Evolutionary conservation across 2,797 vertebrate genomes (phyloP).

Genomic region (Chromis chromis): DNA sequence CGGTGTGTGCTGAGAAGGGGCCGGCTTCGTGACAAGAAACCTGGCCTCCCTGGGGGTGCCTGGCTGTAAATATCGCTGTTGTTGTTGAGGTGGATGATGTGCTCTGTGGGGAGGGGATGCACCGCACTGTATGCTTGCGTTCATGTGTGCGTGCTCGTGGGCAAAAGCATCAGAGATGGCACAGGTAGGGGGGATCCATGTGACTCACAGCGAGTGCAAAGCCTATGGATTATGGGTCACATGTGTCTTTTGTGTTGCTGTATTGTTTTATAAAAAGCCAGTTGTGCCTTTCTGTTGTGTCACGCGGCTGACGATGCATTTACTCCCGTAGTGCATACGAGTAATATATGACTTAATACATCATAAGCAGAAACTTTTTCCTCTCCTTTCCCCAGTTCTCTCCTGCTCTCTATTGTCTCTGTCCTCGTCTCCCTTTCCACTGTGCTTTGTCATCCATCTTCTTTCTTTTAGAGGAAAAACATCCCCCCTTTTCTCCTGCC

Average conservation of each 20-base stretch:
- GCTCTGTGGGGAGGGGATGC: constrained; percentile 58
- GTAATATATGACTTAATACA: constrained; percentile 42
- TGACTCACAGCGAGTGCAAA: constrained; percentile 54
- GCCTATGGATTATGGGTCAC: constrained; percentile 56
- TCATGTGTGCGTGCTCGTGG: constrained; percentile 27
- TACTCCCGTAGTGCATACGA: constrained; percentile 1
- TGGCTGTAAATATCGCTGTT: constrained; percentile 72
- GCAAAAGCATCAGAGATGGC: constrained; percentile 39
- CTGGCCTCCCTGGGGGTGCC: constrained; percentile 36
- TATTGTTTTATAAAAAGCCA: background rate
- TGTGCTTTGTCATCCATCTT: constrained; percentile 66
- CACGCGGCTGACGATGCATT: constrained; percentile 29
- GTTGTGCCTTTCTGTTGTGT: background rate
- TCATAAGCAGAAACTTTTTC: constrained; percentile 34
- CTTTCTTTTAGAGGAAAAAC: constrained; percentile 63
- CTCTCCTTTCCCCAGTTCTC: constrained; percentile 16
- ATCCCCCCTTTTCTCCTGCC: constrained; percentile 64
- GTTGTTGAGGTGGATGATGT: constrained; percentile 65
- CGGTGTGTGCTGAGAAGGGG: constrained; percentile 44
- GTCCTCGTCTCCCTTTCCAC: constrained; percentile 43
- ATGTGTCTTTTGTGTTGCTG: constrained; percentile 37
- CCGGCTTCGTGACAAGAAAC: constrained; percentile 66
- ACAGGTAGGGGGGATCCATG: constrained; percentile 60
- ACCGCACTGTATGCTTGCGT: constrained; percentile 19
- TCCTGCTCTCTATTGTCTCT: constrained; percentile 28